Percentiles rank a stretch among this genome's conserved stretches.
Evolutionary conservation across 2,797 vertebrate genomes (phyloP).

Genomic region (Megalops cyprinoides): DNA sequence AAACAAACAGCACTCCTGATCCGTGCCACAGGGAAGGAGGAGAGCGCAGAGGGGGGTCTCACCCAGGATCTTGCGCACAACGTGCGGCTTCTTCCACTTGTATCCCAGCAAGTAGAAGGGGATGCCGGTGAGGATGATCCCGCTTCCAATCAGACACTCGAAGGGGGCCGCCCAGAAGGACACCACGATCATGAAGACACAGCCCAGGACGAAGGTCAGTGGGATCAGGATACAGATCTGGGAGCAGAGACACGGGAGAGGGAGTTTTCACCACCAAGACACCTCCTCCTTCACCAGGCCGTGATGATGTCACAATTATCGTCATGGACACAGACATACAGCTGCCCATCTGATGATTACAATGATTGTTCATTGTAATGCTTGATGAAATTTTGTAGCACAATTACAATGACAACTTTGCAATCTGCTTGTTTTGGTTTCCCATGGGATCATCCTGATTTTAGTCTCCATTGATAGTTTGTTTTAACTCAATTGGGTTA

Average conservation of each 20-base stretch:
- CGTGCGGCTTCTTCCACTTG: constrained; percentile 76
- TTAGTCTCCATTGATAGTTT: too few relatives aligned
- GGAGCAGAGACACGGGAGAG: not conserved
- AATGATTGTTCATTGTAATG: too few relatives aligned
- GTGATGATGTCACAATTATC: constrained; percentile 43
- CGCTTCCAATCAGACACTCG: constrained; percentile 68
- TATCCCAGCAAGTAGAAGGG: constrained; percentile 75
- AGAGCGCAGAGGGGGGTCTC: constrained; percentile 41
- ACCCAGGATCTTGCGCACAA: constrained; percentile 72
- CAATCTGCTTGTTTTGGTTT: too few relatives aligned
- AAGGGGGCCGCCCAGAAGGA: constrained; percentile 78
- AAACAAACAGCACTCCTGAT: not conserved
- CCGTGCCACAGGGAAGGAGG: not conserved
- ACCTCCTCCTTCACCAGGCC: not conserved
- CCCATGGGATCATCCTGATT: too few relatives aligned
- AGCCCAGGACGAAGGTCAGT: constrained; percentile 68
- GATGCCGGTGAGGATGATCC: constrained; percentile 75
- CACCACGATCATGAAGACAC: constrained; percentile 74
- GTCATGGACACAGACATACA: constrained; percentile 44
- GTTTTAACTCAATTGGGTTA: too few relatives aligned
- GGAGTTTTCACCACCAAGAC: not conserved
- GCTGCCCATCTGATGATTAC: not conserved
- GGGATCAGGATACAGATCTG: constrained; percentile 69
- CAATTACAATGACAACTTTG: too few relatives aligned
- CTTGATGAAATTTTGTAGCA: too few relatives aligned